Percentiles rank a stretch among this genome's conserved stretches.
phyloP scores from a whole-genome alignment of 2,113 vertebrate species.

The Paratilapia polleni region DNA sequence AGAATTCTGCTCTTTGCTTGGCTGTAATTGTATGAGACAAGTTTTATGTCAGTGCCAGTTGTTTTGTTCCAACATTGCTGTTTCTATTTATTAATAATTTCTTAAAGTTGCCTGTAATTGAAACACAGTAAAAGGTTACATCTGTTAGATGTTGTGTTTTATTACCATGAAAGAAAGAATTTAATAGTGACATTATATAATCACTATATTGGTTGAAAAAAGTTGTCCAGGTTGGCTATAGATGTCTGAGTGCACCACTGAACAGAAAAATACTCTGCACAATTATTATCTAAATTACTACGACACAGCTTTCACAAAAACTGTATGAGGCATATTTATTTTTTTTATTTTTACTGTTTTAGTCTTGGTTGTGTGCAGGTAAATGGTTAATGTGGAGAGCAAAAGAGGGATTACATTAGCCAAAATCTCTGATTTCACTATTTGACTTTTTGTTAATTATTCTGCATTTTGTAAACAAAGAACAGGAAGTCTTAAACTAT shows the following conservation, averaged over 20 bases:
- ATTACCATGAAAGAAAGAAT: too few species aligned
- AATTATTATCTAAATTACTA: too few species aligned
- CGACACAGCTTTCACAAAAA: too few species aligned
- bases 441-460: neutral
- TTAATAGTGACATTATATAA: too few species aligned
- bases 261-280: too few species aligned
- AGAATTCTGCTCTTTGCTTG: neutral
- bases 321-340: too few species aligned
- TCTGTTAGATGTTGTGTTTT: too few species aligned
- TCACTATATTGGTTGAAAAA: too few species aligned
- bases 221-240: too few species aligned
- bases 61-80: neutral
- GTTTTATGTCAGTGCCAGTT: neutral
- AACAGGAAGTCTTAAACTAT: neutral
- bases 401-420: neutral
- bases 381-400: neutral
- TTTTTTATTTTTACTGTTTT: too few species aligned
- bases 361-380: too few species aligned
- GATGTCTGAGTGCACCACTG: too few species aligned
- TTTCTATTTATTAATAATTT: neutral
- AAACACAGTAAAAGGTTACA: neutral
- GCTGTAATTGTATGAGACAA: neutral
- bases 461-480: neutral
- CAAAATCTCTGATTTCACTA: neutral
- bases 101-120: neutral